Percentiles rank a stretch among this genome's conserved stretches.
Evolutionary conservation across 2,113 vertebrate species (phyloP).

Genomic region (Myiagra hebetior): DNA sequence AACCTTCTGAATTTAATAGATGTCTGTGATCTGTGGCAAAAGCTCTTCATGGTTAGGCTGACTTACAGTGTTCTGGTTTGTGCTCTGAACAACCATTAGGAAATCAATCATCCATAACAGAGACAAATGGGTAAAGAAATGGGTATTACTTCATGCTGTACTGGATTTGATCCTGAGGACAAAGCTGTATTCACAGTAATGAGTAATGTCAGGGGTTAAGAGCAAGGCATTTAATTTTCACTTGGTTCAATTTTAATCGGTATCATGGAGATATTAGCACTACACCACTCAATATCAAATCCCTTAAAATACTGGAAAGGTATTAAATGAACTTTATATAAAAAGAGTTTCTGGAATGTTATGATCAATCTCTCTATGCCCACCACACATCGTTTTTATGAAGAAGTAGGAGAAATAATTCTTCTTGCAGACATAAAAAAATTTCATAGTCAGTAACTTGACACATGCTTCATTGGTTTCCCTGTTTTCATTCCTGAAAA

Average conservation of each 20-base stretch:
- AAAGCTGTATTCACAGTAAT: not conserved
- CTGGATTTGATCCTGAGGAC: not conserved
- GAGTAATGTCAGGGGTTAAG: not conserved
- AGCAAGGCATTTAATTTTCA: not conserved
- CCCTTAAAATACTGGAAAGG: not conserved
- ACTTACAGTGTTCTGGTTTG: not conserved
- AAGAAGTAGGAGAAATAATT: not conserved
- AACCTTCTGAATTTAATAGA: not conserved
- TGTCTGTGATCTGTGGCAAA: not conserved
- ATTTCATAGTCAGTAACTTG: not conserved
- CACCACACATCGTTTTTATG: not conserved
- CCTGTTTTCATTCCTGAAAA: not conserved
- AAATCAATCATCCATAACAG: not conserved
- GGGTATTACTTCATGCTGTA: not conserved
- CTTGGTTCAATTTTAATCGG: not conserved
- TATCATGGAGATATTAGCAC: not conserved
- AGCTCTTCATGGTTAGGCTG: not conserved
- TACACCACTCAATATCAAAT: rapidly evolving
- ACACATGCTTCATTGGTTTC: not conserved
- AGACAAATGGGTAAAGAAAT: not conserved
- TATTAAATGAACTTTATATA: not conserved
- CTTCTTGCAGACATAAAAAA: not conserved
- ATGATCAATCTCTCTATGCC: not conserved
- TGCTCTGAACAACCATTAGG: not conserved
- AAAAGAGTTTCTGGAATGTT: not conserved